Base-by-base conservation (phyloP, 2,888 invertebrate species). In the Sarcophaga carnaria region DNA sequence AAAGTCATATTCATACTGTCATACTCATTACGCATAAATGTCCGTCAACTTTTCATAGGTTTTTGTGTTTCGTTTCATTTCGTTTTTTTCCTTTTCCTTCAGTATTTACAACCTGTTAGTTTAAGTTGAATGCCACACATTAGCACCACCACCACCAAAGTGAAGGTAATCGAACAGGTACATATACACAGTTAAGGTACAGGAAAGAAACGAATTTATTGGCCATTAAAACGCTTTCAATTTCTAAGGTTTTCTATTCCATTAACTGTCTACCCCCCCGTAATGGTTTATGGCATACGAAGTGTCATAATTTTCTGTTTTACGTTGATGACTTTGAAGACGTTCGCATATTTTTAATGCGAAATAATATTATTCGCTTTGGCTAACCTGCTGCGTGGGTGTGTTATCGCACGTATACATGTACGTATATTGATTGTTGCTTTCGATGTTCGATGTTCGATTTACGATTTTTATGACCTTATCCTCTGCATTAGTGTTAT, bases 211-310 rank as follows among this genome's bases (percentile, higher is more conserved):
- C 20, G 47, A 20, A 72, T 72, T 83, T 78, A 83, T 72, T 77
- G 72, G 77, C 77, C 27, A 69, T 79, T 75, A 75, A 77, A 71
- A 64, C 37, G 47, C 79, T 79, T 79, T 83, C 63, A 79, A 83
- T 79, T 79, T 79, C 54, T 27, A 83, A 75, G 75, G 79, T 62
- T 83, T 83, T 83, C 82, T 76, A 77, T 70, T 83, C 64, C 74
- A 83, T 79, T 70, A 74, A 83, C 69, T 79, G 59, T 79, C 69
- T 67, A 75, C 74, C 37, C 37, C 74, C 37, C 37, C 1, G 37
- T 70, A 59, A 82, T 82, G 59, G 63, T 83, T 83, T 83, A 83
- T 75, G 83, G 60, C 83, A 80, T 64, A 47, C 75, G 79, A 74
- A 83, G 75, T 79, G 79, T 74, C 79, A 83, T 83, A 75, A 69